These are phyloP conservation scores for Chrysopilus asiliformis DNA, from an alignment of 2,888 invertebrate species.

Conservation along the genomic window DNA sequence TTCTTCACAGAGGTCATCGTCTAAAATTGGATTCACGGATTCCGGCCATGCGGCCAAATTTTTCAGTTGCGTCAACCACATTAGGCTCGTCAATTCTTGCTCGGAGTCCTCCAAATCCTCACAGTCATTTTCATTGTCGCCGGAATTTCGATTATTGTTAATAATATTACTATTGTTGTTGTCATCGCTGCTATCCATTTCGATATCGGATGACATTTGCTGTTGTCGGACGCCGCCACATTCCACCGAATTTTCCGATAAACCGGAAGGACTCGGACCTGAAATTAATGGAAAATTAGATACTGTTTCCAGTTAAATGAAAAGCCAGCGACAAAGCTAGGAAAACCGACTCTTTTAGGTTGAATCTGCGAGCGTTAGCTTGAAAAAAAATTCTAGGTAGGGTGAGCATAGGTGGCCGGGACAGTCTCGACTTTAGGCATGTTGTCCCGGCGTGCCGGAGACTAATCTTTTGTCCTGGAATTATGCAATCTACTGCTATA, in stretches of 20 bases:
- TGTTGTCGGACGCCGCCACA: conserved; percentile 2
- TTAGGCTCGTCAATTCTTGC: conserved; percentile 30
- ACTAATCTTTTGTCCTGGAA: no score
- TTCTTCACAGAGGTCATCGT: no score
- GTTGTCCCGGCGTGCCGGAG: no score
- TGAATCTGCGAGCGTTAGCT: no score
- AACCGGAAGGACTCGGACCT: conserved; percentile 17
- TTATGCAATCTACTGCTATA: no score
- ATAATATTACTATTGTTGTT: conserved; percentile 1
- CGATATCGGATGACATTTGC: conserved; percentile 7
- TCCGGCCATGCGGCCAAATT: conserved; percentile 28
- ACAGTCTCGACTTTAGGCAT: no score
- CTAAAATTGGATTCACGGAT: conserved; percentile 20
- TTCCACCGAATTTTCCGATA: conserved; percentile 18
- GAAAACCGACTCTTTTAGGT: no score
- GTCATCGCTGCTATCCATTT: background rate
- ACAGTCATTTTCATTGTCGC: conserved; percentile 3
- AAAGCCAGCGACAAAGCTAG: no score
- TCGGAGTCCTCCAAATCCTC: conserved; percentile 20
- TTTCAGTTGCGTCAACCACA: conserved; percentile 31
- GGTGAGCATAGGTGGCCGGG: no score
- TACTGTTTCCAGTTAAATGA: no score
- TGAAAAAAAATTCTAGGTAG: no score
- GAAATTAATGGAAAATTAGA: no score
- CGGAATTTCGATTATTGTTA: background rate